Conservation (phyloP, 1,140 invertebrate species). For the Steinernema khuongi region DNA sequence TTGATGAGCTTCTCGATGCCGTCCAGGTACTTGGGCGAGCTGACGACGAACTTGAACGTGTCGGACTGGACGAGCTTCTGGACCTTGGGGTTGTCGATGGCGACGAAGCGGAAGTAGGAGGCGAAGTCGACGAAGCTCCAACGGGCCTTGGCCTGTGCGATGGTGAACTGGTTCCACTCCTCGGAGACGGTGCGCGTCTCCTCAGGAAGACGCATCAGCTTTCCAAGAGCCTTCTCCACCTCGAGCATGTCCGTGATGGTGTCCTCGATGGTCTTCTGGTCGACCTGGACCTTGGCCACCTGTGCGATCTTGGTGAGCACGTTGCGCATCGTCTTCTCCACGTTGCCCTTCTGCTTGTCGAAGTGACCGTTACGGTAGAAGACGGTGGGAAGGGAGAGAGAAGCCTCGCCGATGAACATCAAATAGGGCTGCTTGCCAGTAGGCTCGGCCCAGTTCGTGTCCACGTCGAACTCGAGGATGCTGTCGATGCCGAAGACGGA, state of each 20-base stretch:
- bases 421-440: neutral
- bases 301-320: constrained; percentile 13
- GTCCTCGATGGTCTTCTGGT: constrained; percentile 16
- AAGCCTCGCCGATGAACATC: constrained; percentile 9
- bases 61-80: neutral
- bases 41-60: neutral
- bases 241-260: neutral
- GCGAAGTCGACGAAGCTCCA: constrained; percentile 9
- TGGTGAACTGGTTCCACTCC: constrained; percentile 13
- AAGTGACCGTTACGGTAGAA: constrained; percentile 18
- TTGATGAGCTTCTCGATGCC: constrained; percentile 12
- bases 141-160: neutral
- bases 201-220: constrained; percentile 14
- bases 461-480: neutral
- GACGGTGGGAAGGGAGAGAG: neutral
- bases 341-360: neutral
- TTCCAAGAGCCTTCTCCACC: constrained; percentile 7
- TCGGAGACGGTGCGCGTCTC: neutral
- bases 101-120: constrained; percentile 9
- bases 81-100: neutral
- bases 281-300: neutral
- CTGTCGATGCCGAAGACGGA: constrained; percentile 6
- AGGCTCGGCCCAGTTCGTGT: constrained; percentile 18
- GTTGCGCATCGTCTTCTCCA: neutral
- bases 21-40: neutral